phyloP scores from a whole-genome alignment of 2,797 vertebrate species.

The Microctenopoma steveboyesi region DNA sequence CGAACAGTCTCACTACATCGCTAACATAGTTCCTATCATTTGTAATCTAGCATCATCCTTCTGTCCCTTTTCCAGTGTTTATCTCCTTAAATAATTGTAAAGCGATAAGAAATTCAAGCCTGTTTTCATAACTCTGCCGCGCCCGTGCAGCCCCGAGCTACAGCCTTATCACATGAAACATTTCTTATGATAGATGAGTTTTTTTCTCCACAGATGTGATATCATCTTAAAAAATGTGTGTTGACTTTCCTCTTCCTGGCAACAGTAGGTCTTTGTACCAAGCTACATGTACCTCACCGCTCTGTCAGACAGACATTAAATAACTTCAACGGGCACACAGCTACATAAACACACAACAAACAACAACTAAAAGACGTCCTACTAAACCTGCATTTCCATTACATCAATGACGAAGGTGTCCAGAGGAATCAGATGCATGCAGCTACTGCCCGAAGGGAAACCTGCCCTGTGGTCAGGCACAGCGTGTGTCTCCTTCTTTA shows the following conservation, averaged over 20 bases:
- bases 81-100: slow-evolving; percentile 32
- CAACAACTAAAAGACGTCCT: slow-evolving; percentile 12
- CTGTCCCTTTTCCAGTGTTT: slow-evolving; percentile 6
- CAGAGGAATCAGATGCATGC: slow-evolving; percentile 29
- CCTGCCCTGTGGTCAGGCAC: slow-evolving; percentile 10
- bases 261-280: slow-evolving; percentile 31
- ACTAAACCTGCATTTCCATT: slow-evolving; percentile 7
- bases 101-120: slow-evolving; percentile 39
- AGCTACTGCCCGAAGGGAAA: slow-evolving; percentile 18
- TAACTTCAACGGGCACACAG: slow-evolving; percentile 12
- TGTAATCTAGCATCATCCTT: neutral
- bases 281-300: slow-evolving; percentile 49
- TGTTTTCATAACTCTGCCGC: slow-evolving; percentile 43
- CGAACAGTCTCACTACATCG: too few relatives aligned
- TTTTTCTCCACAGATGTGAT: slow-evolving; percentile 40
- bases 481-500: neutral
- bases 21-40: neutral
- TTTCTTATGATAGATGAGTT: slow-evolving; percentile 36
- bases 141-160: slow-evolving; percentile 23
- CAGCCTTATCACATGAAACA: slow-evolving; percentile 50
- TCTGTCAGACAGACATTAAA: slow-evolving; percentile 29
- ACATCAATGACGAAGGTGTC: slow-evolving; percentile 9
- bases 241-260: slow-evolving; percentile 31
- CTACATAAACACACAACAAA: slow-evolving; percentile 5
- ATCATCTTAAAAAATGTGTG: slow-evolving; percentile 59